Conservation (phyloP, 2,888 invertebrate species). For the Sarcophaga subvicina region DNA sequence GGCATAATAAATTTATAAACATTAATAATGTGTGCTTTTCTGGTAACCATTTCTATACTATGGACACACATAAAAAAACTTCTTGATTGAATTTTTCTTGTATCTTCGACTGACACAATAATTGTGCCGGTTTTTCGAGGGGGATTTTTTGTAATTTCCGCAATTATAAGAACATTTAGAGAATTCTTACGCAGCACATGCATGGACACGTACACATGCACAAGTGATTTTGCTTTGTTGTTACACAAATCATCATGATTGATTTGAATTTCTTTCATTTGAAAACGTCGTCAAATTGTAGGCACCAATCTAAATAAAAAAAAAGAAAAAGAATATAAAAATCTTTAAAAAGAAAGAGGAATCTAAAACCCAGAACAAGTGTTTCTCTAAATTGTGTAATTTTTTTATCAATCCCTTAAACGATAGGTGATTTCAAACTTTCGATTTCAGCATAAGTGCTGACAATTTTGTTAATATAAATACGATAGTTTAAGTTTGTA, state of each 20-base stretch:
- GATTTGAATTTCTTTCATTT: slow-evolving; percentile 20
- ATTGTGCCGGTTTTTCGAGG: slow-evolving; percentile 33
- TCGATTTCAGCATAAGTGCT: too few relatives aligned
- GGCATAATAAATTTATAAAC: slow-evolving; percentile 70
- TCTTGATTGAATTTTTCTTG: slow-evolving; percentile 26
- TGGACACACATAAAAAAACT: neutral
- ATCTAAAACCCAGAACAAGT: too few relatives aligned
- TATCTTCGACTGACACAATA: slow-evolving; percentile 45
- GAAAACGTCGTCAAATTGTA: too few relatives aligned
- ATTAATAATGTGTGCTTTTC: slow-evolving; percentile 72
- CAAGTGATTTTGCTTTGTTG: neutral
- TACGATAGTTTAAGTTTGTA: neutral
- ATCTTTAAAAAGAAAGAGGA: too few relatives aligned
- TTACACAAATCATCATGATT: slow-evolving; percentile 42
- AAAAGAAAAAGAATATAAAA: too few relatives aligned
- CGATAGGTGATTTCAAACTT: too few relatives aligned
- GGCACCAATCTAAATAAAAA: too few relatives aligned
- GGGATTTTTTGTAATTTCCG: slow-evolving; percentile 77
- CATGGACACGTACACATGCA: neutral
- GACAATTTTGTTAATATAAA: too few relatives aligned
- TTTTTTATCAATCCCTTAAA: too few relatives aligned
- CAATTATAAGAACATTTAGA: slow-evolving; percentile 81
- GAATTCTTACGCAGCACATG: slow-evolving; percentile 66
- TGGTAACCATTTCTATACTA: slow-evolving; percentile 47
- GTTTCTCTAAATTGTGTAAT: too few relatives aligned